Conservation (phyloP, 2,888 invertebrate genomes). For the Habroteleia sp. region DNA sequence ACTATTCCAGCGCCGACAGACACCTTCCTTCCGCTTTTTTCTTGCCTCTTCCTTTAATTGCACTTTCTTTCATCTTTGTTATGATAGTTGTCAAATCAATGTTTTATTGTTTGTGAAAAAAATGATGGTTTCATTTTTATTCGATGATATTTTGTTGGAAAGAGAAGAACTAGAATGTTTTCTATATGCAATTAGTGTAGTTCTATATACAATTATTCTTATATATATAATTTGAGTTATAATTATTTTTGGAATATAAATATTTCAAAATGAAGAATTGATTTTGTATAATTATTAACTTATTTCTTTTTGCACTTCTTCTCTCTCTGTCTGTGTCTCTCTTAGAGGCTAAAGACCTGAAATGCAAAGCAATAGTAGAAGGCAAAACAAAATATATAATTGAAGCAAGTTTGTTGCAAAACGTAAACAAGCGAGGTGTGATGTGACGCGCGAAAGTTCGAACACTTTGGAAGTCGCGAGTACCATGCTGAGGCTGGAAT, state of each 20-base stretch:
- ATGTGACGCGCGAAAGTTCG: slow-evolving; percentile 74
- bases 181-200: too few species aligned
- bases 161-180: too few species aligned
- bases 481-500: slow-evolving; percentile 77
- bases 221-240: too few species aligned
- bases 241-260: too few species aligned
- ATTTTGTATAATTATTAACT: background rate
- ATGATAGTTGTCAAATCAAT: background rate
- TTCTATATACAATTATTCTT: too few species aligned
- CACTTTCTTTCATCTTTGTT: slow-evolving; percentile 35
- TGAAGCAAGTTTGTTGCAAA: slow-evolving; percentile 65
- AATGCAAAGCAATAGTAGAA: slow-evolving; percentile 52
- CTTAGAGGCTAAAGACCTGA: slow-evolving; percentile 19
- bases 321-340: too few species aligned
- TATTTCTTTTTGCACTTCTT: too few species aligned
- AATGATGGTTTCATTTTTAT: too few species aligned
- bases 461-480: slow-evolving; percentile 73
- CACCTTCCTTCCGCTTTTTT: slow-evolving; percentile 69
- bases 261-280: too few species aligned
- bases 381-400: slow-evolving; percentile 54
- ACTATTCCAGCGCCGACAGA: slow-evolving; percentile 67
- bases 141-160: too few species aligned
- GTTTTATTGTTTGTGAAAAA: too few species aligned
- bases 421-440: slow-evolving; percentile 79
- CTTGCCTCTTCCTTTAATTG: too few species aligned